phyloP scores from a whole-genome alignment of 2,113 vertebrate genomes.

The Phodopus roborovskii region DNA sequence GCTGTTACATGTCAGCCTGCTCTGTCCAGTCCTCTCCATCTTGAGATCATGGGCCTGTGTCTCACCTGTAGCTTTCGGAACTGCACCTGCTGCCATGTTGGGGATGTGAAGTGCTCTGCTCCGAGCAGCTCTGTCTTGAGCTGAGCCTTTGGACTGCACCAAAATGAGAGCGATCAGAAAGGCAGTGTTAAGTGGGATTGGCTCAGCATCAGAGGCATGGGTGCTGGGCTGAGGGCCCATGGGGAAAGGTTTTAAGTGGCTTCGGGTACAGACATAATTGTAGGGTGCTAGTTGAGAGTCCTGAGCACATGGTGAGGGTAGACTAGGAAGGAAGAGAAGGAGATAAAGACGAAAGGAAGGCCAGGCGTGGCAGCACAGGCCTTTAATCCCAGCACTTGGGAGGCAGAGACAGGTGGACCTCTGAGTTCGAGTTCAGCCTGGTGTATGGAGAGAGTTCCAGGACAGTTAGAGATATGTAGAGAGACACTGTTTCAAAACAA shows the following conservation, averaged over 20 bases:
- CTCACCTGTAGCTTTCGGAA: background rate
- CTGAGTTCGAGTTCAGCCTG: too few species aligned
- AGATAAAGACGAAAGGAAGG: background rate
- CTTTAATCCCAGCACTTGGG: background rate
- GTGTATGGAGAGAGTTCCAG: background rate
- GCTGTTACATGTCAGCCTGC: background rate
- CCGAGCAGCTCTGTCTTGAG: background rate
- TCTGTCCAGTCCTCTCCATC: background rate
- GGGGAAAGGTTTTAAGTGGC: background rate
- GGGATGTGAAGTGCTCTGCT: background rate
- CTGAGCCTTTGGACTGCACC: background rate
- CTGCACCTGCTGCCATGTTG: background rate
- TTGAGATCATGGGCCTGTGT: background rate
- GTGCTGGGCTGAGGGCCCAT: background rate
- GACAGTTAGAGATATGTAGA: background rate
- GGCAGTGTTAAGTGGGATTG: background rate
- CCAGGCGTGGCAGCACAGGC: rapidly evolving
- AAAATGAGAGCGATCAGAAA: background rate
- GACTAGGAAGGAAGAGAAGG: background rate
- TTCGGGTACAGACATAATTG: background rate
- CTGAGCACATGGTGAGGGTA: background rate
- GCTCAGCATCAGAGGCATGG: background rate
- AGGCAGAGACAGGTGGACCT: background rate
- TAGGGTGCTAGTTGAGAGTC: background rate
- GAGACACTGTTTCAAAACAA: background rate